A percentile compares a stretch with the other conserved stretches of the same genome.
phyloP scores from a whole-genome alignment of 2,797 vertebrate species.

The Phyllotis vaccarum region DNA sequence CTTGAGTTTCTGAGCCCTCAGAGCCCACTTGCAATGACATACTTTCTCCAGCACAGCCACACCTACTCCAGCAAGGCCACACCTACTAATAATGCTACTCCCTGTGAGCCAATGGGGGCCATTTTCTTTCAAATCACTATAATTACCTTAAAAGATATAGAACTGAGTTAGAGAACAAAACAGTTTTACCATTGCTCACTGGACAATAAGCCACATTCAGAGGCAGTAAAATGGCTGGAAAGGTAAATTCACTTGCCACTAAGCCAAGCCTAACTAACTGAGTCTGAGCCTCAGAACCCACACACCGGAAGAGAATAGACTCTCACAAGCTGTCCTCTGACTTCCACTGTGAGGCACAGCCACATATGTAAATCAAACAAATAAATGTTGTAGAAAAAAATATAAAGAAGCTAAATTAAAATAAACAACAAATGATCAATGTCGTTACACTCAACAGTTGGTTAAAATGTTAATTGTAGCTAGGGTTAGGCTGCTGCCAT shows the following conservation, averaged over 20 bases:
- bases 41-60: neutral
- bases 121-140: neutral
- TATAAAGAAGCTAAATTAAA: neutral
- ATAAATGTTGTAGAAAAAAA: neutral
- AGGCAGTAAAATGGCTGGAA: neutral
- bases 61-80: neutral
- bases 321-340: neutral
- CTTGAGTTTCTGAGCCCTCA: neutral
- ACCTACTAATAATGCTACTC: neutral
- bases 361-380: neutral
- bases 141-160: neutral
- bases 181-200: neutral
- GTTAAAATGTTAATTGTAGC: neutral
- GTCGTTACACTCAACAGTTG: neutral
- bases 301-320: neutral
- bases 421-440: neutral
- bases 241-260: neutral
- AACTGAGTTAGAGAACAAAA: neutral
- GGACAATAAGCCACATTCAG: neutral
- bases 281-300: neutral
- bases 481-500: neutral
- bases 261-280: neutral
- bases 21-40: neutral
- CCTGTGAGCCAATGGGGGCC: neutral
- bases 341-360: neutral